Percentiles rank a stretch among this genome's conserved stretches.
These are phyloP conservation scores for Dryobotodes eremita DNA, from an alignment of 2,888 invertebrate species.

Conservation along the genomic window DNA sequence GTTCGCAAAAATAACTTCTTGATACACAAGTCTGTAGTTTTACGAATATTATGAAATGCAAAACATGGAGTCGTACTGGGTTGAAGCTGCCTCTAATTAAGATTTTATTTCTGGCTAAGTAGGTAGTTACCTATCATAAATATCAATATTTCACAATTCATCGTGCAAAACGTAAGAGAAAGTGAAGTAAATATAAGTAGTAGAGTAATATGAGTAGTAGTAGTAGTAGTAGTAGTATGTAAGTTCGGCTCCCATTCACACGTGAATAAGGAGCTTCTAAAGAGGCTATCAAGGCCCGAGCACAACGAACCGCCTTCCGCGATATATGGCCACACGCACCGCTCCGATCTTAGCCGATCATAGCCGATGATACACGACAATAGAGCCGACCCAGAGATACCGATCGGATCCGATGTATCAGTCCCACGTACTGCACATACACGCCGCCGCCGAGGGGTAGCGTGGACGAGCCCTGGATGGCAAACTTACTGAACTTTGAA, in stretches of 20 bases:
- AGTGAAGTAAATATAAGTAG: constrained; percentile 1
- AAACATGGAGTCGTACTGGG: not conserved
- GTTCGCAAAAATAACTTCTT: not conserved
- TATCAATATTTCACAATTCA: not conserved
- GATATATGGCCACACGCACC: constrained; percentile 25
- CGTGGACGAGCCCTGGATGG: not conserved
- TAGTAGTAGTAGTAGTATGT: too few species aligned
- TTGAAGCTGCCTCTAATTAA: not conserved
- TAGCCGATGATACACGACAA: constrained; percentile 18
- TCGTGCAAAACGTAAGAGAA: not conserved
- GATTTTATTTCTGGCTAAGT: not conserved
- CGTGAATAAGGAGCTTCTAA: constrained; percentile 29
- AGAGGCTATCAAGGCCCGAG: not conserved
- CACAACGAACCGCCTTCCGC: not conserved
- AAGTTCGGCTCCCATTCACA: constrained; percentile 15
- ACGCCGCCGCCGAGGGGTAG: not conserved
- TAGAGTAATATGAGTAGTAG: too few species aligned
- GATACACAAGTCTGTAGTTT: not conserved
- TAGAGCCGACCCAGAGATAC: not conserved
- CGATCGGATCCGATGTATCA: not conserved
- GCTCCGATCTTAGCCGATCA: constrained; percentile 21
- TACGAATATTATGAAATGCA: not conserved
- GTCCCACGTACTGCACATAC: constrained; percentile 8
- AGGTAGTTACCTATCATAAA: not conserved
- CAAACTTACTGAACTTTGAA: too few species aligned